A percentile compares a stretch with the other conserved stretches of the same genome.
phyloP scores from a whole-genome alignment of 2,888 invertebrate genomes.

The Subacronicta megacephala region DNA sequence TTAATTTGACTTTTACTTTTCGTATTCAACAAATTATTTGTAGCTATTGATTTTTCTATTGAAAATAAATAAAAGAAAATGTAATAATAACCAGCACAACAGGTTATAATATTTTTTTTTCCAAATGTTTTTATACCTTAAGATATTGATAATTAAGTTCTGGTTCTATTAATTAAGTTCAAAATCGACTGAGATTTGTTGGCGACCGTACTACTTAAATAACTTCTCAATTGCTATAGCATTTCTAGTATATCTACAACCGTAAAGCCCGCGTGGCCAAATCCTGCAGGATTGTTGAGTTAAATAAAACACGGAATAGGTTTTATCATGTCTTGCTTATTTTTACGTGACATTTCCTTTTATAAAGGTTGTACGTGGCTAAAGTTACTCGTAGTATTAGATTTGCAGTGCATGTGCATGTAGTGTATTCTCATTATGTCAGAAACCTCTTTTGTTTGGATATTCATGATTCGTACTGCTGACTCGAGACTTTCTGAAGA shows the following conservation, averaged over 20 bases:
- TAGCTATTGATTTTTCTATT: too few species aligned
- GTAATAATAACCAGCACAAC: too few species aligned
- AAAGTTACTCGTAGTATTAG: slow-evolving; percentile 40
- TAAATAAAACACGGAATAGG: slow-evolving; percentile 22
- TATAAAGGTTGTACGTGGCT: slow-evolving; percentile 26
- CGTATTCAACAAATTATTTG: too few species aligned
- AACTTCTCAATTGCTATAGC: neutral
- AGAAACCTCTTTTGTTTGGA: slow-evolving; percentile 22
- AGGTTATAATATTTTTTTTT: too few species aligned
- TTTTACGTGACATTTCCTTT: slow-evolving; percentile 40
- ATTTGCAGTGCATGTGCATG: slow-evolving; percentile 38
- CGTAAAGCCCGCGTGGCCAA: slow-evolving; percentile 1
- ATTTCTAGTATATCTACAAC: slow-evolving; percentile 7
- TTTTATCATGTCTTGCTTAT: slow-evolving; percentile 34
- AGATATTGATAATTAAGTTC: too few species aligned
- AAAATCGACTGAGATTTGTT: too few species aligned
- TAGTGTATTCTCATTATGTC: slow-evolving; percentile 24
- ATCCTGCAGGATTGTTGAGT: slow-evolving; percentile 12
- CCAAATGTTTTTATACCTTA: too few species aligned
- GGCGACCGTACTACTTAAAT: too few species aligned
- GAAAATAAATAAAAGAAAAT: too few species aligned
- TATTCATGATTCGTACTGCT: slow-evolving; percentile 14
- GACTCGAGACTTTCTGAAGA: neutral
- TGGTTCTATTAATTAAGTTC: too few species aligned
- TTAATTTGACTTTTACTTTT: too few species aligned